These are phyloP conservation scores for Heliothis peltigera DNA, from an alignment of 2,888 invertebrate genomes.

Conservation along the genomic window DNA sequence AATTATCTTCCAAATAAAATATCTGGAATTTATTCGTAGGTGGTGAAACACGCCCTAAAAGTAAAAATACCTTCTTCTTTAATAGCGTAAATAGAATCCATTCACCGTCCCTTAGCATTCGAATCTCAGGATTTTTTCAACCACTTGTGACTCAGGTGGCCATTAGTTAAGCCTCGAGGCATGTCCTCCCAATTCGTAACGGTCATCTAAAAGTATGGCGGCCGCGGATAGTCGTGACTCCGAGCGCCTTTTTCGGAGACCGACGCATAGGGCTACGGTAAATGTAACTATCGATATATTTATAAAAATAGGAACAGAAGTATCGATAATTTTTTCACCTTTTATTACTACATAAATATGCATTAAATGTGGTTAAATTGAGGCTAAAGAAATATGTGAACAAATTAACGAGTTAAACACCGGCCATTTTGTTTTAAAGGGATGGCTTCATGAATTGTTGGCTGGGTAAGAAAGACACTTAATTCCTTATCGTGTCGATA, in stretches of 20 bases:
- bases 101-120: constrained; percentile 4
- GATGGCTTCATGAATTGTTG: no score
- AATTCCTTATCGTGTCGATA: neutral
- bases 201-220: constrained; percentile 49
- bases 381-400: no score
- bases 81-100: constrained; percentile 8
- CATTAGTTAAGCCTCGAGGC: constrained; percentile 32
- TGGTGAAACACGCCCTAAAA: no score
- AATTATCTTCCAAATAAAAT: no score
- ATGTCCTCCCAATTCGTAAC: constrained; percentile 63
- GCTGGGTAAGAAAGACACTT: no score
- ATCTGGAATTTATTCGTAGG: no score
- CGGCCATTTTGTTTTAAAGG: no score
- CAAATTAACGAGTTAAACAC: no score
- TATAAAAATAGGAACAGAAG: neutral
- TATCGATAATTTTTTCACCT: neutral
- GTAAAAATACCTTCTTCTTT: neutral
- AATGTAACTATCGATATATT: constrained; percentile 17
- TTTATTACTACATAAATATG: neutral
- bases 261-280: constrained; percentile 62
- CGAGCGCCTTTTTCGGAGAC: constrained; percentile 78
- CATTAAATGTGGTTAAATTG: neutral
- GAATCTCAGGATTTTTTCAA: constrained; percentile 22
- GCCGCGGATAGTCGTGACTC: constrained; percentile 76
- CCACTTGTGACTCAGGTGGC: constrained; percentile 56